Percentiles rank a stretch among this genome's conserved stretches.
phyloP scores from a whole-genome alignment of 2,888 invertebrate genomes.

The Salpingus planirostris region DNA sequence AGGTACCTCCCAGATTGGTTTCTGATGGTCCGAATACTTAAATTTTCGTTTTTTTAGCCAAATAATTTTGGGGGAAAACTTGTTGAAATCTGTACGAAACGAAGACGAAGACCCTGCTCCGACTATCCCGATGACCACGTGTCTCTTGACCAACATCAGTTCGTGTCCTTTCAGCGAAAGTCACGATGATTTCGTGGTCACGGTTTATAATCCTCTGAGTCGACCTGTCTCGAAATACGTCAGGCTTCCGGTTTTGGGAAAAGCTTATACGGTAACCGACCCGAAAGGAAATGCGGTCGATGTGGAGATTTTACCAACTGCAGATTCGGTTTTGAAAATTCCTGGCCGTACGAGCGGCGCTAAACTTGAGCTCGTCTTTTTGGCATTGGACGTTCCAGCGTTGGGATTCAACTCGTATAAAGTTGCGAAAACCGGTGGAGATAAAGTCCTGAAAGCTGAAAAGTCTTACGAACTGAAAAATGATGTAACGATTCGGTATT shows the following conservation, averaged over 20 bases:
- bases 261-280: conserved; percentile 4
- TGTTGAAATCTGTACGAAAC: neutral
- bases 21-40: too few species aligned
- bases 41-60: conserved; percentile 8
- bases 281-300: conserved; percentile 1
- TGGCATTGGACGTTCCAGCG: conserved; percentile 53
- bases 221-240: conserved; percentile 46
- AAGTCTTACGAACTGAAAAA: too few species aligned
- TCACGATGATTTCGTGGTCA: conserved; percentile 53
- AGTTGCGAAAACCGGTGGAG: conserved; percentile 38
- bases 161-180: conserved; percentile 58
- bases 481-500: too few species aligned
- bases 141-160: conserved; percentile 65
- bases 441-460: conserved; percentile 3
- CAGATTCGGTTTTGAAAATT: conserved; percentile 33
- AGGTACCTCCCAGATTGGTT: too few species aligned
- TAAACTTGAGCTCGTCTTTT: conserved; percentile 58
- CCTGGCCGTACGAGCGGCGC: conserved; percentile 11
- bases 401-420: conserved; percentile 54
- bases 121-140: conserved; percentile 33
- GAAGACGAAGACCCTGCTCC: conserved; percentile 5
- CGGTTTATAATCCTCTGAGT: conserved; percentile 72
- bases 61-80: conserved; percentile 6
- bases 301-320: conserved; percentile 48
- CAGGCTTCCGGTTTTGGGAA: conserved; percentile 8